Percentiles rank a stretch among this genome's conserved stretches.
Conservation (phyloP, 1,140 invertebrate species). For the Caerostris darwini region DNA sequence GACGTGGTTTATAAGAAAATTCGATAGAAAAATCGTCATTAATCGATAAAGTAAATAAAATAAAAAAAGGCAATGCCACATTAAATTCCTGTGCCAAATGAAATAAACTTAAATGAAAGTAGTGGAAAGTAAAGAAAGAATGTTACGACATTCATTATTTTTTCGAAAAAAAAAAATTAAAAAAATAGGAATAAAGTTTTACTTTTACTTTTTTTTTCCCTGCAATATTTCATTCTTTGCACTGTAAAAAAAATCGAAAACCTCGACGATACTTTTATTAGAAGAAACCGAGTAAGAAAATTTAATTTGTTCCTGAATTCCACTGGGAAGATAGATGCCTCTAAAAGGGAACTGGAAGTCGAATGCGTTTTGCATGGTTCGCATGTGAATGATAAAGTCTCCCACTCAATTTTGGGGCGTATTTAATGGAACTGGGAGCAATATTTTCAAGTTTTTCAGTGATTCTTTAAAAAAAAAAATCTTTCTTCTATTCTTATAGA, state of each 20-base stretch:
- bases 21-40: no score
- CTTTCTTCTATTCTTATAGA: neutral
- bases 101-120: no score
- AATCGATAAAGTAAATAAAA: no score
- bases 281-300: neutral
- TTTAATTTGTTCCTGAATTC: slow-evolving; percentile 3
- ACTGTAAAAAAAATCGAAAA: neutral
- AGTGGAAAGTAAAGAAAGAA: no score
- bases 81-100: no score
- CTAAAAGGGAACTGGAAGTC: neutral
- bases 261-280: neutral
- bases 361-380: neutral
- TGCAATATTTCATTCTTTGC: neutral
- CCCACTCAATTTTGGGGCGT: neutral
- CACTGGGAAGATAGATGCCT: neutral
- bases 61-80: no score
- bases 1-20: no score
- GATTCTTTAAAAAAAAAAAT: neutral
- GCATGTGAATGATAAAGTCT: neutral
- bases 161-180: neutral
- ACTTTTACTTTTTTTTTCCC: neutral
- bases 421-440: slow-evolving; percentile 27
- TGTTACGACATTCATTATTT: no score
- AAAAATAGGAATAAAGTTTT: neutral
- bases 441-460: neutral